phyloP scores from a whole-genome alignment of 2,888 invertebrate species.

The Erynnis tages region DNA sequence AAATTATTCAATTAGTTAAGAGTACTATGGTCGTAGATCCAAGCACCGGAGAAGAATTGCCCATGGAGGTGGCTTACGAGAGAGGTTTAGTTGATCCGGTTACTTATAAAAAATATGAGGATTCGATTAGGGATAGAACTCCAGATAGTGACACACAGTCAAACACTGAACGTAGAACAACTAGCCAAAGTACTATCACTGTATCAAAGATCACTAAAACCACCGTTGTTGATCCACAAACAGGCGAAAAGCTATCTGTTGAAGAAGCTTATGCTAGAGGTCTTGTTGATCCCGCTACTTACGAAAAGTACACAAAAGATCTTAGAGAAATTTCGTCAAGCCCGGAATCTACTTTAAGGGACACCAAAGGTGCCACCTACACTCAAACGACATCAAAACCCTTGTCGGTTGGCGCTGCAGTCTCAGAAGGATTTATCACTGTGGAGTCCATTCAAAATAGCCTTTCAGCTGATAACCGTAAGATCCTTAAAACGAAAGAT shows the following conservation, averaged over 20 bases:
- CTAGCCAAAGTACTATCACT: slow-evolving; percentile 34
- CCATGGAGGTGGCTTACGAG: slow-evolving; percentile 90
- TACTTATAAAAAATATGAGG: slow-evolving; percentile 77
- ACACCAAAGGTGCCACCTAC: no score
- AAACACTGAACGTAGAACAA: slow-evolving; percentile 2
- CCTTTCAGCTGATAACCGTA: slow-evolving; percentile 60
- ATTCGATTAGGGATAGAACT: slow-evolving; percentile 62
- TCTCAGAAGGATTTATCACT: slow-evolving; percentile 79
- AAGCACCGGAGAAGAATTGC: slow-evolving; percentile 88
- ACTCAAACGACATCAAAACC: slow-evolving; percentile 70
- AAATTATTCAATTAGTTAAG: slow-evolving; percentile 84
- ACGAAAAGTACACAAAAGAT: slow-evolving; percentile 71
- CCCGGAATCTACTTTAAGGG: slow-evolving; percentile 31
- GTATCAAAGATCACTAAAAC: slow-evolving; percentile 57
- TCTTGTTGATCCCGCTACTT: slow-evolving; percentile 80
- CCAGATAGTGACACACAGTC: slow-evolving; percentile 40
- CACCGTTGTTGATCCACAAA: slow-evolving; percentile 86
- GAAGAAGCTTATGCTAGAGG: slow-evolving; percentile 85
- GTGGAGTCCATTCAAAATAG: slow-evolving; percentile 76
- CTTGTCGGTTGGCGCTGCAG: slow-evolving; percentile 82
- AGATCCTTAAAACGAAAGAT: slow-evolving; percentile 40
- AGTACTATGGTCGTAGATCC: slow-evolving; percentile 88
- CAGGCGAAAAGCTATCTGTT: slow-evolving; percentile 87
- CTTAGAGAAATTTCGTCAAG: slow-evolving; percentile 49
- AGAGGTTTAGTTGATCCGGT: slow-evolving; percentile 85